Evolutionary conservation across 2,888 invertebrate genomes (phyloP).

Genomic region (Metacarcinus magister): DNA sequence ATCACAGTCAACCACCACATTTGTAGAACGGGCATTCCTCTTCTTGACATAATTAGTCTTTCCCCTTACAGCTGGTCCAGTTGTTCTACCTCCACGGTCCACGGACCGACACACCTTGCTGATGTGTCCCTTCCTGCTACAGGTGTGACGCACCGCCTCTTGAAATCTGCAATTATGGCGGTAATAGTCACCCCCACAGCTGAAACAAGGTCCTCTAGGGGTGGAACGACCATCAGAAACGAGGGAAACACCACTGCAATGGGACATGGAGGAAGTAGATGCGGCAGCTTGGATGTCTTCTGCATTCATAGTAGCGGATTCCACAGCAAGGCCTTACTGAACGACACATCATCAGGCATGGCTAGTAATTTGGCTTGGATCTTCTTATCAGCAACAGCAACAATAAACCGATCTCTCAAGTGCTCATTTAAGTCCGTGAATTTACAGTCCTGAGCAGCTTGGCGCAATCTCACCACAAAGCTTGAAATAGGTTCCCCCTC

Average conservation of each 20-base stretch:
- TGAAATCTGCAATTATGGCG: neutral
- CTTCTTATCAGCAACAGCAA: neutral
- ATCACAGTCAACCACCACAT: neutral
- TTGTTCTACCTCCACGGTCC: neutral
- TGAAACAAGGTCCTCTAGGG: neutral
- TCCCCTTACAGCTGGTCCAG: neutral
- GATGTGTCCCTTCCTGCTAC: neutral
- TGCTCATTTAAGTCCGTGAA: neutral
- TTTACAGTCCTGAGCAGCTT: neutral
- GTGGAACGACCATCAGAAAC: neutral
- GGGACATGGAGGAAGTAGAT: too few species aligned
- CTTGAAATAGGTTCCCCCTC: neutral
- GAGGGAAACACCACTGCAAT: too few species aligned
- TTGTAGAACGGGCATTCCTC: neutral
- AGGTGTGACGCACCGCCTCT: neutral
- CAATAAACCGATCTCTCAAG: slow-evolving; percentile 20
- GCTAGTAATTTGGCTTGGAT: neutral
- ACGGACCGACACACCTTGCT: slow-evolving; percentile 33
- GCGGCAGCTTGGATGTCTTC: too few species aligned
- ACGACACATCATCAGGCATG: too few species aligned
- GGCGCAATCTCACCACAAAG: neutral
- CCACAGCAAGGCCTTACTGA: too few species aligned
- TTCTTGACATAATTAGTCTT: neutral
- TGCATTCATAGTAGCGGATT: too few species aligned
- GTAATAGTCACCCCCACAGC: neutral